These are phyloP conservation scores for Gonioctena quinquepunctata DNA, from an alignment of 1,140 invertebrate genomes.

Conservation along the genomic window DNA sequence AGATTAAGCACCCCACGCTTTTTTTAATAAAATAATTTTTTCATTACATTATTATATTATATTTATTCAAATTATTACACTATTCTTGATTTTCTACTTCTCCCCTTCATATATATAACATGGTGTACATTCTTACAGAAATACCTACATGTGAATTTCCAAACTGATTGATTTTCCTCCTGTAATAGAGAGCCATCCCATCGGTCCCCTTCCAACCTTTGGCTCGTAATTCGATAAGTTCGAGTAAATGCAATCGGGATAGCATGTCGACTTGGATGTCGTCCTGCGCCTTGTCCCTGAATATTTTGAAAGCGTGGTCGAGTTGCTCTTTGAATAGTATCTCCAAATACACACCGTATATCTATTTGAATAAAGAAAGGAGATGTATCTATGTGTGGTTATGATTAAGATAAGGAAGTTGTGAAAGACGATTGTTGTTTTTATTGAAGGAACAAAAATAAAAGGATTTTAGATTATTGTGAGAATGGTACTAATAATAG, in stretches of 20 bases:
- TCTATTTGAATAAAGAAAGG: constrained; percentile 33
- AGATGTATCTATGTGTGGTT: no score
- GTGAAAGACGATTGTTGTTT: not conserved
- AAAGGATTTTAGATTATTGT: no score
- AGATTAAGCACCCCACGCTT: no score
- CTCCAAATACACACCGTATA: constrained; percentile 54
- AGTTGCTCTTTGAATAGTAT: constrained; percentile 63
- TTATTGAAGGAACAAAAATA: no score
- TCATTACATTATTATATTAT: no score
- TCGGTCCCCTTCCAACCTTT: constrained; percentile 82
- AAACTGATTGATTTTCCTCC: constrained; percentile 73
- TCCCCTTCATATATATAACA: no score
- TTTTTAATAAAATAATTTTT: no score
- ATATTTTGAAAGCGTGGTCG: constrained; percentile 76
- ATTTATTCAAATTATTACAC: no score
- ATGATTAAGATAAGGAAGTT: not conserved
- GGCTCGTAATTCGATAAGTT: constrained; percentile 85
- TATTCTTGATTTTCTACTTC: no score
- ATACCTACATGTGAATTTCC: constrained; percentile 36
- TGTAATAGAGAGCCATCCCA: constrained; percentile 81
- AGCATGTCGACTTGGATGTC: constrained; percentile 75
- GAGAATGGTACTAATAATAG: no score
- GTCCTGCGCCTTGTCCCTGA: constrained; percentile 85
- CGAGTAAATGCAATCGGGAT: constrained; percentile 81
- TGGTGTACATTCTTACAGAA: no score